These are phyloP conservation scores for Pseudobourletiella spinata DNA, from an alignment of 1,140 invertebrate species.

Conservation along the genomic window DNA sequence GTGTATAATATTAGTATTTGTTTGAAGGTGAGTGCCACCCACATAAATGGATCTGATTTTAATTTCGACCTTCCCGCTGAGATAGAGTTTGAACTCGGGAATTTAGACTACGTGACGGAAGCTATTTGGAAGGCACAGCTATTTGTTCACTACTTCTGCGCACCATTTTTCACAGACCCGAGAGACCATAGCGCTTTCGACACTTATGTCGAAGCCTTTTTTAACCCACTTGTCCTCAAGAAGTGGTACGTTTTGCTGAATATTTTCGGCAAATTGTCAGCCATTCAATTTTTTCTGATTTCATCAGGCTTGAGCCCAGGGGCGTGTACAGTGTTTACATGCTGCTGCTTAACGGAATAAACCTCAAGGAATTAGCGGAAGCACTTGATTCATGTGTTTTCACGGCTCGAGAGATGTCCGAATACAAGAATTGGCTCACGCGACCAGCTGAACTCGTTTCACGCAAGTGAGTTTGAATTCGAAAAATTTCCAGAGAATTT, in stretches of 20 bases:
- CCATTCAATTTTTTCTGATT: no score
- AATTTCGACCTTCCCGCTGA: no score
- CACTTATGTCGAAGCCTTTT: background rate
- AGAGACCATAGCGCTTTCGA: background rate
- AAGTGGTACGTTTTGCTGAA: constrained; percentile 4
- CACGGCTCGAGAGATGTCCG: background rate
- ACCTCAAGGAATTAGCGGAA: background rate
- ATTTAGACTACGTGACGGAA: background rate
- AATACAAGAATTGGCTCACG: background rate
- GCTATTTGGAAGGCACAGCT: background rate
- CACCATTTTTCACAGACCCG: background rate
- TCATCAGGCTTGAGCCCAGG: background rate
- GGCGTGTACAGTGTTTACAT: background rate
- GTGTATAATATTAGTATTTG: no score
- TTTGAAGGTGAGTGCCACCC: no score
- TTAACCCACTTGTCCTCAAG: background rate
- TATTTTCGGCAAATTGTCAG: background rate
- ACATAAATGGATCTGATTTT: no score
- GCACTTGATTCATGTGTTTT: background rate
- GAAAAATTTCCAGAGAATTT: no score
- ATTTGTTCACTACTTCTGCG: constrained; percentile 1
- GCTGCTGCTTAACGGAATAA: background rate
- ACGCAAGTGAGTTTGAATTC: no score
- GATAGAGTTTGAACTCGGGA: background rate
- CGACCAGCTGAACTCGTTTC: no score